Base-by-base conservation (phyloP, 2,888 invertebrate genomes). In the Ptychoptera contaminata region DNA sequence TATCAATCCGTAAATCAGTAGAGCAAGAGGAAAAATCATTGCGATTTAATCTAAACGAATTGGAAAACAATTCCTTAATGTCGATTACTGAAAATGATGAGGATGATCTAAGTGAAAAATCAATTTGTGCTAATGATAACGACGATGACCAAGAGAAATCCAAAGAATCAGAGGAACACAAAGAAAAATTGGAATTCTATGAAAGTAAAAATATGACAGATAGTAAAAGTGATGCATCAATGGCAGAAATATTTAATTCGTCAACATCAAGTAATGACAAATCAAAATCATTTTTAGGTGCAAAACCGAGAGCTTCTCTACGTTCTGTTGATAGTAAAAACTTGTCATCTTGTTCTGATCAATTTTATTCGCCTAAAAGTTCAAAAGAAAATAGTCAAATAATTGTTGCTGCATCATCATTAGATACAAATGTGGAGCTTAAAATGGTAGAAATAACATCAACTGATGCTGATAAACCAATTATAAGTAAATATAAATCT, bases 21-120 rank as follows among this genome's bases (percentile, higher is more conserved):
- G 49, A 46, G 1, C 40, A 46, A 14, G 32, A 45, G 4, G 54
- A 51, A 8, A 45, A 48, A 32, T 45, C 48, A 3, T 44, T 54
- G n/a, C 49, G 50, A 2, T 49, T 52, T 15, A 49, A 48, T 40
- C 46, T 52, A n/a, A 9, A 29, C 10, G n/a, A 39, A 39, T 10
- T 23, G 8, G 12, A 29, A n/a, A 4, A 5, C n/a, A n/a, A 29
- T 9, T 29, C 14, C 14, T 30, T 12, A 29, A 39, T n/a, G 3
- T 23, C 6, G 16, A 16, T 14, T 14, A 14, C 8, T 2, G 14
- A 15, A n/a, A 23, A 23, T 23, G 23, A 23, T 23, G 23, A 23
- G 7, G 23, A 23, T 23, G 23, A 7, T 7, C 23, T 23, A 23
- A 23, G 23, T 23, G 23, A 23, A 23, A 23, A 23, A 23, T 23